Base-by-base conservation (phyloP, 2,888 invertebrate species). In the Tipula unca region DNA sequence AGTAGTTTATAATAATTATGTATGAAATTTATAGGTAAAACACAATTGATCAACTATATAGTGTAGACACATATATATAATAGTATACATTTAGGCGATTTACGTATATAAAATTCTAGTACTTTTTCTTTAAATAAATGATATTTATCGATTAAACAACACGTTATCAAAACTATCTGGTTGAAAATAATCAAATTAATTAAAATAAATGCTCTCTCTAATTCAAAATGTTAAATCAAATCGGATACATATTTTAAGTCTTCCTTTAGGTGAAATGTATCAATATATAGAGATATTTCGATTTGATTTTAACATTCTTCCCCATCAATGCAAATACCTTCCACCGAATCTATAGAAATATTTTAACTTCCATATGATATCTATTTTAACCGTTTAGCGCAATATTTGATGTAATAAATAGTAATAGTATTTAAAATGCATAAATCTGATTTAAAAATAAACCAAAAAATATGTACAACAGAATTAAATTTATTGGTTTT, bases 61-160 rank as follows among this genome's bases (percentile, higher is more conserved):
- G 69, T 69, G 10, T 69, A 69, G 69, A 69, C 69, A 69, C 69
- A 69, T 14, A 6, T 48, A 25, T n/a, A n/a, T n/a, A n/a, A n/a
- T 69, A 69, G 69, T 69, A 69, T 8, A 25, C 6, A 69, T 13
- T 69, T 69, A 69, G 69, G 69, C 69, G 69, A 69, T 69, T 32
- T 25, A 25, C 69, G n/a, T 69, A 20, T 17, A 48, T 17, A 17
- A 3, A 48, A 48, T 48, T 48, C 48, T 17, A 48, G 48, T 48
- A 69, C 69, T 69, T 69, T 69, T 69, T 69, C 69, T 54, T 54
- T n/a, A n/a, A n/a, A n/a, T n/a, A n/a, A n/a, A 54, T 54, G n/a
- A 54, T 17, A 17, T n/a, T n/a, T n/a, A n/a, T 54, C 48, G 42
- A 14, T 14, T 42, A 14, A 1, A 32, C 32, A 42, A 42, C 42